These are phyloP conservation scores for Lethrus apterus DNA, from an alignment of 1,140 invertebrate genomes.

Conservation along the genomic window DNA sequence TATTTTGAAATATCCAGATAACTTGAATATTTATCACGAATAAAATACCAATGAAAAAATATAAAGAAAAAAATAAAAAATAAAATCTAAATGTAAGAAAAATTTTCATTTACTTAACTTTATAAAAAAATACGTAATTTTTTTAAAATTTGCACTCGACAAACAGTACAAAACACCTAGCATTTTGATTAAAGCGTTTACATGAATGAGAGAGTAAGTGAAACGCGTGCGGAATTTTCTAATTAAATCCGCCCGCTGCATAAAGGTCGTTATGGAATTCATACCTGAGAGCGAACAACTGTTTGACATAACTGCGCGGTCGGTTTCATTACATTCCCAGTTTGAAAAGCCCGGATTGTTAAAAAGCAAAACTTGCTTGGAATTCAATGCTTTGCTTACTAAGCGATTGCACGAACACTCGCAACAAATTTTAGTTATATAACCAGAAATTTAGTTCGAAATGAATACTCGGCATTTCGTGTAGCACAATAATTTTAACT, in stretches of 20 bases:
- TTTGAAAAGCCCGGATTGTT: constrained; percentile 29
- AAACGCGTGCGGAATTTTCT: constrained; percentile 28
- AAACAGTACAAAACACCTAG: constrained; percentile 5
- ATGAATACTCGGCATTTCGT: constrained; percentile 2
- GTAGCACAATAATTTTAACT: too few species aligned
- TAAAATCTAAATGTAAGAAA: too few species aligned
- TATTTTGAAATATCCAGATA: too few species aligned
- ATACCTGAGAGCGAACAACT: constrained; percentile 36
- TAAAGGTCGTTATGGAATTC: constrained; percentile 35
- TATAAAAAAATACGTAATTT: too few species aligned
- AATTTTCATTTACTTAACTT: too few species aligned
- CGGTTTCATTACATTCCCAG: constrained; percentile 35
- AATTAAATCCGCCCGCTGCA: constrained; percentile 33
- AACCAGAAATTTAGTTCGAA: constrained; percentile 8
- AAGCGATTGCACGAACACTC: constrained; percentile 6
- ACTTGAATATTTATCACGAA: too few species aligned
- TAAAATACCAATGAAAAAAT: too few species aligned
- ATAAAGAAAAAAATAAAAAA: too few species aligned
- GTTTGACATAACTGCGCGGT: constrained; percentile 33
- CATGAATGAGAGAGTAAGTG: constrained; percentile 17
- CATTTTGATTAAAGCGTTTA: constrained; percentile 18
- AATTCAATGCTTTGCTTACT: constrained; percentile 18
- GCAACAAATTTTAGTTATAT: constrained; percentile 4
- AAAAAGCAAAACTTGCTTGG: constrained; percentile 30
- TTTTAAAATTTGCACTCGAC: too few species aligned